Evolutionary conservation across 1,140 invertebrate species (phyloP).

Genomic region (Drosophila busckii): DNA sequence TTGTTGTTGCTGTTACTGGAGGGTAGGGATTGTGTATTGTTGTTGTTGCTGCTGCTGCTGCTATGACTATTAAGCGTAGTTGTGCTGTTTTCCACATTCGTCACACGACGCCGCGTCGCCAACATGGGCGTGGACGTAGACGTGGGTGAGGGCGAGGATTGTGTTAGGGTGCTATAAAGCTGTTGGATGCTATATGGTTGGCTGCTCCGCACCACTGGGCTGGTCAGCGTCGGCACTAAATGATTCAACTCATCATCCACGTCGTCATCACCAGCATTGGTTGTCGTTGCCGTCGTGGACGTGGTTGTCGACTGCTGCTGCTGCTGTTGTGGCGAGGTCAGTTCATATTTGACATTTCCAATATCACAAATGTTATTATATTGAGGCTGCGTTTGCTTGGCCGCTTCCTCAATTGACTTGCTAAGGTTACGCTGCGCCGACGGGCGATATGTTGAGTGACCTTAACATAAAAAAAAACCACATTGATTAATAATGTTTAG

Average conservation of each 20-base stretch:
- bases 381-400: conserved; percentile 71
- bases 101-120: conserved; percentile 40
- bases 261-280: conserved; percentile 44
- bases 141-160: conserved; percentile 54
- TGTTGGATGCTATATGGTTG: conserved; percentile 30
- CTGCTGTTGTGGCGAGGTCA: conserved; percentile 35
- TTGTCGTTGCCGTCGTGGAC: conserved; percentile 24
- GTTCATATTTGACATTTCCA: conserved; percentile 48
- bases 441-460: conserved; percentile 47
- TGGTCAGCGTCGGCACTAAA: conserved; percentile 60
- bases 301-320: conserved; percentile 39
- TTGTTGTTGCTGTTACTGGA: conserved; percentile 39
- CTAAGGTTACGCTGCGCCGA: conserved; percentile 76
- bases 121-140: too few relatives aligned
- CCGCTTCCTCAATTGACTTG: conserved; percentile 73
- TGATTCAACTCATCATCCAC: conserved; percentile 57
- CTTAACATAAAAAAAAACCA: conserved; percentile 6
- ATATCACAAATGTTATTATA: conserved; percentile 71
- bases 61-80: conserved; percentile 60
- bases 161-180: conserved; percentile 56
- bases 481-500: neutral
- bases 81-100: conserved; percentile 38
- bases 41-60: conserved; percentile 32
- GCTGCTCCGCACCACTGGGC: conserved; percentile 54
- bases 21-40: conserved; percentile 32